Base-by-base conservation (phyloP, 2,113 vertebrate genomes). In the Cyphomyrus plagiostoma region DNA sequence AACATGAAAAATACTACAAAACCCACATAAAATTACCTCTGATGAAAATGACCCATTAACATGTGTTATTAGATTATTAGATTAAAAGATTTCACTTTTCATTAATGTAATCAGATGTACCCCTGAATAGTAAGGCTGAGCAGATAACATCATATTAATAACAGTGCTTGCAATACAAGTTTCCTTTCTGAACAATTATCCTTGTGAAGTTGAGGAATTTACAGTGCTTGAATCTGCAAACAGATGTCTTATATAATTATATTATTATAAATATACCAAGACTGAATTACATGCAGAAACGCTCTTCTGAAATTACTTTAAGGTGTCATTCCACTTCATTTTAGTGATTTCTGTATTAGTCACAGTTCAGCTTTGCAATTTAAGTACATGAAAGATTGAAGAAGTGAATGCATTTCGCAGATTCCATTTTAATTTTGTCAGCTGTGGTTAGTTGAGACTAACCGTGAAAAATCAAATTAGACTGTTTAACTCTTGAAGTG, bases 391-490 rank as follows among this genome's bases (percentile, higher is more conserved):
- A 77, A 77, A 77, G 70, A 39, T 39, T 80, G 74, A 42, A 80
- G 74, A 39, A 42, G 30, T 35, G 74, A 80, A 42, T 42, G 74
- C 74, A 42, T 80, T 80, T 42, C 0, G 17, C 74, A 42, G 74
- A 80, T 80, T 80, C 74, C 35, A 42, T 80, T 42, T 30, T 80
- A 80, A 77, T 80, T 80, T 42, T 80, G 30, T 80, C 74, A 80
- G 74, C 74, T 80, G 74, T 80, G 35, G 74, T 80, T 80, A 80
- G 74, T 42, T 80, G 74, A 19, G 30, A 17, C 74, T 80, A 42
- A 80, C 30, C 1, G 74, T 80, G 74, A 80, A 80, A 80, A 80
- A 80, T 80, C 74, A 19, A 80, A 80, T 80, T 80, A 80, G 74
- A 6, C 74, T 80, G 74, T 80, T 80, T 80, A 80, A 42, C 74